Base-by-base conservation (phyloP, 2,797 vertebrate genomes). In the Anisognathus igniventris region DNA sequence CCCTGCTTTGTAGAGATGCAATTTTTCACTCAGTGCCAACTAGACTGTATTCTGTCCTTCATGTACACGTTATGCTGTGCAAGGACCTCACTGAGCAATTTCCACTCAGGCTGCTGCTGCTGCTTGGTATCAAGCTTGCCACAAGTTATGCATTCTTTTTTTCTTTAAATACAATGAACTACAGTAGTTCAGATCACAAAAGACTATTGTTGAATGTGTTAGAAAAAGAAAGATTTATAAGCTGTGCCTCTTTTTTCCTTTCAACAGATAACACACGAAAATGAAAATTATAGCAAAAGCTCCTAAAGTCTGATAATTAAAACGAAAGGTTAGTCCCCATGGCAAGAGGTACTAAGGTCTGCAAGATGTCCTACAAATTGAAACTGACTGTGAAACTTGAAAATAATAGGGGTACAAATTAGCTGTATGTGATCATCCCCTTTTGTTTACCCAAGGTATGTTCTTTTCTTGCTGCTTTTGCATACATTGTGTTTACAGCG, bases 391-490 rank as follows among this genome's bases (percentile, higher is more conserved):
- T 44, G 21, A 85, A 94, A 96, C 79, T 93, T 65, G 62, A 70
- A 96, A 95, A 92, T 92, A 96, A 92, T 90, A 86, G 21, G 54
- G 45, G 68, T 95, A 96, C 86, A 96, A 97, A 97, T 96, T 86
- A 96, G 84, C 83, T 86, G 31, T 76, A 86, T 96, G 84, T 94
- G 90, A 97, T 97, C 92, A 87, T 86, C 67, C 4, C 2, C 60
- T 95, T 88, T 76, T 93, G 67, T 92, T 97, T 96, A 86, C 33
- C 50, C 60, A 88, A 94, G 92, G 65, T 39, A 70, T 84, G 45
- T 93, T 94, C 73, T 82, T 93, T 79, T 95, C 78, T 93, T 90
- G 92, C 72, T 94, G 71, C 42, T 97, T 97, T 88, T 95, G 56
- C 28, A 45, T 81, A 53, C 4, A 12, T 51, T 95, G 39, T 68